phyloP scores from a whole-genome alignment of 2,797 vertebrate genomes.

The Hydrocynus forskahlii region DNA sequence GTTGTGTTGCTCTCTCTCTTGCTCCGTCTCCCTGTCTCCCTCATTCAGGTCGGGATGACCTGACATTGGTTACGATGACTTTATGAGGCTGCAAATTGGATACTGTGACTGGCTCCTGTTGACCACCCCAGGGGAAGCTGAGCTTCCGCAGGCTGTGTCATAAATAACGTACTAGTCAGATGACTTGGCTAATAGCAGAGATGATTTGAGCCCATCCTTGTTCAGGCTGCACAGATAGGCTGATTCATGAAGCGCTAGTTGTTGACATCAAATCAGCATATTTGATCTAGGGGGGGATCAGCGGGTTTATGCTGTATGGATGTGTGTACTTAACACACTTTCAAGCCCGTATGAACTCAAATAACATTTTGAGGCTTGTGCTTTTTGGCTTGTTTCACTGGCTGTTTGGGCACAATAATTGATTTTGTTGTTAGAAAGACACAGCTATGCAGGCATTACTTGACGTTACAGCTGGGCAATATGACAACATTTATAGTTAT shows the following conservation, averaged over 20 bases:
- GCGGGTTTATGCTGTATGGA: neutral
- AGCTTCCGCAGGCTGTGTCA: conserved; percentile 21
- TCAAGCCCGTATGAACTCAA: conserved; percentile 18
- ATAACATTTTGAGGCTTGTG: neutral
- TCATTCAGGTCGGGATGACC: conserved; percentile 76
- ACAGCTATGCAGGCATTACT: too few species aligned
- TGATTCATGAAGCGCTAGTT: conserved; percentile 17
- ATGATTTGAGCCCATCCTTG: conserved; percentile 26
- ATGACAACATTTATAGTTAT: too few species aligned
- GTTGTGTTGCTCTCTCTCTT: neutral
- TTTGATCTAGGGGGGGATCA: conserved; percentile 2
- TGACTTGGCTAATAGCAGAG: neutral
- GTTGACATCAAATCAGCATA: conserved; percentile 21
- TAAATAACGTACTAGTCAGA: conserved; percentile 27
- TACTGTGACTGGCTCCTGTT: conserved; percentile 47
- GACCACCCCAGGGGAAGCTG: conserved; percentile 25
- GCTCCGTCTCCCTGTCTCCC: conserved; percentile 28
- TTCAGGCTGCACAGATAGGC: conserved; percentile 18
- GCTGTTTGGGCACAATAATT: neutral
- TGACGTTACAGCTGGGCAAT: too few species aligned
- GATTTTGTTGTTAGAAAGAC: neutral
- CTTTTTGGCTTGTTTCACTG: neutral
- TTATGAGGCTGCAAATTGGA: conserved; percentile 72
- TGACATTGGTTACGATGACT: conserved; percentile 71
- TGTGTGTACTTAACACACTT: neutral